These are phyloP conservation scores for Crocodylus rhombifer DNA, from an alignment of 2,797 vertebrate genomes.

Conservation along the genomic window DNA sequence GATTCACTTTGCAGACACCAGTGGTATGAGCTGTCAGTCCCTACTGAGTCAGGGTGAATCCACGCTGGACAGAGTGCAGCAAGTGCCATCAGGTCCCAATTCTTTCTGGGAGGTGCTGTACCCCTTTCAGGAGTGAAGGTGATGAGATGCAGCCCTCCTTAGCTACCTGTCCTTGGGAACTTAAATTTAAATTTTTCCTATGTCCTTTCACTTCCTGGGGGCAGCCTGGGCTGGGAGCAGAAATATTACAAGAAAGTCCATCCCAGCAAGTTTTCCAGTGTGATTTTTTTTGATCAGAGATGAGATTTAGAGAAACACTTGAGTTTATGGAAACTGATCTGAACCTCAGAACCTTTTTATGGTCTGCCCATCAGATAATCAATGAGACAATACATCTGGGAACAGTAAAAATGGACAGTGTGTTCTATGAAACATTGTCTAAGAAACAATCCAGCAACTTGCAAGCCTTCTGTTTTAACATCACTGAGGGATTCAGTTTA, in stretches of 20 bases:
- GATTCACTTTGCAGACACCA: background rate
- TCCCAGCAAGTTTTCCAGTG: background rate
- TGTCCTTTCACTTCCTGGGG: background rate
- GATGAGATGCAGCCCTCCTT: background rate
- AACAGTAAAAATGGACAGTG: background rate
- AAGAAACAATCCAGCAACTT: background rate
- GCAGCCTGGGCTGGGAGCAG: background rate
- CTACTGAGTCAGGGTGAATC: background rate
- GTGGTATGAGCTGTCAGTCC: accelerated
- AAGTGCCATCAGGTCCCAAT: accelerated
- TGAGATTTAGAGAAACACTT: background rate
- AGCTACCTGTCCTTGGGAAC: background rate
- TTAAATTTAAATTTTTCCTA: background rate
- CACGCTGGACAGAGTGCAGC: accelerated
- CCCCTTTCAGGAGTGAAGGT: background rate
- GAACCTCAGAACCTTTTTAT: background rate
- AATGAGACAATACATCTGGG: background rate
- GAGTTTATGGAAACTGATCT: background rate
- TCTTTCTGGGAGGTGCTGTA: background rate
- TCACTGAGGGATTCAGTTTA: background rate
- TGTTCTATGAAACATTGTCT: background rate
- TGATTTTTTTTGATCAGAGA: background rate
- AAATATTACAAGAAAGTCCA: background rate
- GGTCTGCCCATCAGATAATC: background rate
- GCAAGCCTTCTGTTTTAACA: background rate